Percentiles rank a stretch among this genome's conserved stretches.
phyloP scores from a whole-genome alignment of 30 jellyfish, hydroid and myxozoan species.

The Aurelia sp. region DNA sequence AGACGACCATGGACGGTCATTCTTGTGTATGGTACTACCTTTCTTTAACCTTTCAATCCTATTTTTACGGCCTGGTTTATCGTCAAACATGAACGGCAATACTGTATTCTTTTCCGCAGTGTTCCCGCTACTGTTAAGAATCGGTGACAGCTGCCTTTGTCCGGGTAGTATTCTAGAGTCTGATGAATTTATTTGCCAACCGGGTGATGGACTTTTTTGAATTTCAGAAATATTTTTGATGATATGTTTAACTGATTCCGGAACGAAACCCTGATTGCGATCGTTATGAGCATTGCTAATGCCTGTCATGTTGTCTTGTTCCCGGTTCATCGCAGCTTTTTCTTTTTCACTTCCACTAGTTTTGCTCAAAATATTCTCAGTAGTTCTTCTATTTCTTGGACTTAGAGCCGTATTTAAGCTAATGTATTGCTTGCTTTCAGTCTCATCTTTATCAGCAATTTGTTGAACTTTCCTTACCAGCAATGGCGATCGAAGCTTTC shows the following conservation, averaged over 20 bases:
- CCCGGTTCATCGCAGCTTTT: no score
- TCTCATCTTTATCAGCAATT: neutral
- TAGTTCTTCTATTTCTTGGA: neutral
- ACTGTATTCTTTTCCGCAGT: slow-evolving; percentile 2
- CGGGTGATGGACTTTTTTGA: neutral
- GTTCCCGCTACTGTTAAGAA: neutral
- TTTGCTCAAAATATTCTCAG: neutral
- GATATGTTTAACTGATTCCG: slow-evolving; percentile 1
- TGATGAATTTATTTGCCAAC: neutral
- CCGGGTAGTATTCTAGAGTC: neutral
- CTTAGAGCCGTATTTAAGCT: neutral
- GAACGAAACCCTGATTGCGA: neutral
- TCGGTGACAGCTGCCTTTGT: neutral
- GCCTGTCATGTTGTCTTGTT: neutral
- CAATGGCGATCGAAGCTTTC: slow-evolving; percentile 35
- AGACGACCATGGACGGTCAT: neutral
- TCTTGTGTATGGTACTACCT: neutral
- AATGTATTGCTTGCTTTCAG: slow-evolving; percentile 11
- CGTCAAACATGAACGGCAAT: slow-evolving; percentile 47
- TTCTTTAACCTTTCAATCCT: neutral
- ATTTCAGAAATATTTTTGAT: neutral
- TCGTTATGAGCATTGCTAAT: neutral
- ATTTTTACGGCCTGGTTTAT: neutral
- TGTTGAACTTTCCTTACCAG: slow-evolving; percentile 10
- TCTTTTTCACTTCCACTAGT: neutral